Conservation (phyloP, 1,140 invertebrate genomes). For the Sitobion miscanthi region DNA sequence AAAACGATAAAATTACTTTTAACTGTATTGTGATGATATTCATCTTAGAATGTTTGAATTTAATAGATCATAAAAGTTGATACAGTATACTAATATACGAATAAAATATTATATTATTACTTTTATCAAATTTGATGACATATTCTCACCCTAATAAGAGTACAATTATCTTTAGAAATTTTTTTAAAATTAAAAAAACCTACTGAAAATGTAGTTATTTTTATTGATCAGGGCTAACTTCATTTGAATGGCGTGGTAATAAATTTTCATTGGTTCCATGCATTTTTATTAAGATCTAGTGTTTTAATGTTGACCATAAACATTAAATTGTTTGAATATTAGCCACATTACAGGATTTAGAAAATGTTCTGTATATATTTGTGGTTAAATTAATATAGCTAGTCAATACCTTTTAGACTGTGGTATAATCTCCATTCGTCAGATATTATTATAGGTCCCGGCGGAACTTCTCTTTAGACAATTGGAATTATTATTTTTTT, state of each 20-base stretch:
- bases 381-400: neutral
- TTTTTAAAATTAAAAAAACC: neutral
- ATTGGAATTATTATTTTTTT: neutral
- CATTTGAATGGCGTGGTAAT: neutral
- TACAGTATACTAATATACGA: neutral
- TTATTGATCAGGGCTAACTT: neutral
- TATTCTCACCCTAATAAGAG: neutral
- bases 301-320: neutral
- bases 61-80: neutral
- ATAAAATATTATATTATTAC: neutral
- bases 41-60: neutral
- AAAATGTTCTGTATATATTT: neutral
- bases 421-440: neutral
- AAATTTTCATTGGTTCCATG: neutral
- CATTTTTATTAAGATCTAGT: neutral
- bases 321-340: neutral
- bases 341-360: neutral
- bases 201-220: neutral
- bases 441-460: neutral
- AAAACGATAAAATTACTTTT: neutral
- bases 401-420: neutral
- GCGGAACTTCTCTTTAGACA: neutral
- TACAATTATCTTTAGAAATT: neutral
- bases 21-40: neutral
- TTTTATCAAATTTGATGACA: neutral